Evolutionary conservation across 2,113 vertebrate genomes (phyloP).

Genomic region (Cettia cetti): DNA sequence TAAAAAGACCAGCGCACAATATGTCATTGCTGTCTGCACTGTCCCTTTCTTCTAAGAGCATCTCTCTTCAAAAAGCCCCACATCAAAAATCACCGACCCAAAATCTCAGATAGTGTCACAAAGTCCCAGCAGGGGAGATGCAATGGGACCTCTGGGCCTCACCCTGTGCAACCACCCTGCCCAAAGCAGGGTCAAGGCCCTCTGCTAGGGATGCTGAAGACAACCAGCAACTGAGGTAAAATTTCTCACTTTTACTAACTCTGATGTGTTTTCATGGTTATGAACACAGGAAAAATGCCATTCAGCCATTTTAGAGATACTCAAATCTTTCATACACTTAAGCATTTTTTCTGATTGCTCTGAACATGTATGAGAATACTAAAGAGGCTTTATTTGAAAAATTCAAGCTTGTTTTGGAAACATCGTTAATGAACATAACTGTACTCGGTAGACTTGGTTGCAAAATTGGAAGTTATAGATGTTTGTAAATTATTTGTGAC

Average conservation of each 20-base stretch:
- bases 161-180: background rate
- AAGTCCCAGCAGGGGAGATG: background rate
- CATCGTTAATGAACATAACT: background rate
- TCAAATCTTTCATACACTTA: background rate
- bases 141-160: background rate
- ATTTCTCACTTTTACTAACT: background rate
- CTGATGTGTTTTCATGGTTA: background rate
- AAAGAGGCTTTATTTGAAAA: constrained; percentile 14
- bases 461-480: background rate
- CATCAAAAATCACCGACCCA: background rate
- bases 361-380: background rate
- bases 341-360: background rate
- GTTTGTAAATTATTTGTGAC: constrained; percentile 11
- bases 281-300: background rate
- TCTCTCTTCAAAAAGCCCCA: background rate
- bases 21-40: background rate
- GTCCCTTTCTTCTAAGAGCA: background rate
- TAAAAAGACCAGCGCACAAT: background rate
- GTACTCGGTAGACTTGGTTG: background rate
- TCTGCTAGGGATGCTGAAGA: background rate
- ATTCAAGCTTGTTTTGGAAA: constrained; percentile 2
- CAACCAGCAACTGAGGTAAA: background rate
- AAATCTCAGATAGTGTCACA: background rate
- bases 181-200: background rate
- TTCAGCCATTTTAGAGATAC: background rate